Conservation (phyloP, 2,113 vertebrate genomes). For the Bolborhynchus lineola region DNA sequence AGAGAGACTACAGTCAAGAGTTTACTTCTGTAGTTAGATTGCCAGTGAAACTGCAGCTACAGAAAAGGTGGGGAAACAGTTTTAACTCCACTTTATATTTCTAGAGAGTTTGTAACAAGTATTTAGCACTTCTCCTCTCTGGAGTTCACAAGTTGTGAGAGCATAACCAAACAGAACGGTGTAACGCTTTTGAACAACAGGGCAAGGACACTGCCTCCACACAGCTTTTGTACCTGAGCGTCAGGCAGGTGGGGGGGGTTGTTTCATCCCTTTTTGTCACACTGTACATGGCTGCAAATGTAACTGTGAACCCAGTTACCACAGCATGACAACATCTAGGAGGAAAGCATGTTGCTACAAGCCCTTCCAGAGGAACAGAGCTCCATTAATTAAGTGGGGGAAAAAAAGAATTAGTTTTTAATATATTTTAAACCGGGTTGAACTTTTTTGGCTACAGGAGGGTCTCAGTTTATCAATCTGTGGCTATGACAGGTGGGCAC, state of each 20-base stretch:
- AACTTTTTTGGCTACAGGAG: neutral
- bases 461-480: neutral
- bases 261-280: neutral
- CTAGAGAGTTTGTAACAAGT: neutral
- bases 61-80: neutral
- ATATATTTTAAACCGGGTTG: neutral
- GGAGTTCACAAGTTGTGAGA: neutral
- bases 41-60: neutral
- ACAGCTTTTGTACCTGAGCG: neutral
- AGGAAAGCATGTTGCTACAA: neutral
- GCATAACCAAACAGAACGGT: accelerated
- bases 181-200: neutral
- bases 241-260: neutral
- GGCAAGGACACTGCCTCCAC: neutral
- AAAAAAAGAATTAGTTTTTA: neutral
- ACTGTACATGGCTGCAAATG: neutral
- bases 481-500: neutral
- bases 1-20: neutral
- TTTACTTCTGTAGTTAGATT: accelerated
- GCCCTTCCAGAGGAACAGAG: neutral
- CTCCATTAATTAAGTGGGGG: neutral
- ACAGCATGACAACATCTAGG: neutral
- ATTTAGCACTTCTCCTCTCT: neutral
- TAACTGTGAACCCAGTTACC: neutral
- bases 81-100: neutral